Percentiles rank a stretch among this genome's conserved stretches.
Evolutionary conservation across 2,888 invertebrate species (phyloP).

Genomic region (Nineta flava): DNA sequence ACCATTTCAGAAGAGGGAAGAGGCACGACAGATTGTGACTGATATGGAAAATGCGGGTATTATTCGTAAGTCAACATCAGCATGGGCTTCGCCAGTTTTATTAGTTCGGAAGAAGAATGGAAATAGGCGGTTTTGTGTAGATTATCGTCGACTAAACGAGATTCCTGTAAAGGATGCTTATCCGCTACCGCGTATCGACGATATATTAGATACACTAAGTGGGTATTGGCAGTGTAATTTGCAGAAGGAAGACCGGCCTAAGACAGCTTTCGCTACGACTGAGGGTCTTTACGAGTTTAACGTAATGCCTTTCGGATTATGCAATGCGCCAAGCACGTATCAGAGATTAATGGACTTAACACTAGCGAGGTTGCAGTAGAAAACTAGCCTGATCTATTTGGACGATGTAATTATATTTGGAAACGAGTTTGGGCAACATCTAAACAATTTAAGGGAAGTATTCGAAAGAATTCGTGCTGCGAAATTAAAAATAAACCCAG

Average conservation of each 20-base stretch:
- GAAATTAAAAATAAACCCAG: constrained; percentile 13
- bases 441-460: constrained; percentile 1
- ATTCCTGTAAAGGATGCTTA: neutral
- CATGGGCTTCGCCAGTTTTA: constrained; percentile 21
- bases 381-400: constrained; percentile 11
- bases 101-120: constrained; percentile 19
- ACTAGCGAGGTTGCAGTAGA: constrained; percentile 14
- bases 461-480: constrained; percentile 3
- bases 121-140: constrained; percentile 15
- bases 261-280: constrained; percentile 15
- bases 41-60: too few species aligned
- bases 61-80: constrained; percentile 6
- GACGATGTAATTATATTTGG: constrained; percentile 13
- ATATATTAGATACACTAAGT: constrained; percentile 15
- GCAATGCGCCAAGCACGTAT: constrained; percentile 19
- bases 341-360: constrained; percentile 19
- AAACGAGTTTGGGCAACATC: constrained; percentile 5
- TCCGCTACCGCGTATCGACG: constrained; percentile 13
- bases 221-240: constrained; percentile 17
- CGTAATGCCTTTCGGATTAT: constrained; percentile 18
- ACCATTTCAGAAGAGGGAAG: too few species aligned
- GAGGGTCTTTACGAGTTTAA: constrained; percentile 15
- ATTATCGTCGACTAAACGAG: constrained; percentile 14
- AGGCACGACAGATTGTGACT: too few species aligned
- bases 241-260: constrained; percentile 10